Evolutionary conservation across 2,888 invertebrate genomes (phyloP), one percentile per base, ranked within the genome.

Genomic region (Allygus modestus): DNA sequence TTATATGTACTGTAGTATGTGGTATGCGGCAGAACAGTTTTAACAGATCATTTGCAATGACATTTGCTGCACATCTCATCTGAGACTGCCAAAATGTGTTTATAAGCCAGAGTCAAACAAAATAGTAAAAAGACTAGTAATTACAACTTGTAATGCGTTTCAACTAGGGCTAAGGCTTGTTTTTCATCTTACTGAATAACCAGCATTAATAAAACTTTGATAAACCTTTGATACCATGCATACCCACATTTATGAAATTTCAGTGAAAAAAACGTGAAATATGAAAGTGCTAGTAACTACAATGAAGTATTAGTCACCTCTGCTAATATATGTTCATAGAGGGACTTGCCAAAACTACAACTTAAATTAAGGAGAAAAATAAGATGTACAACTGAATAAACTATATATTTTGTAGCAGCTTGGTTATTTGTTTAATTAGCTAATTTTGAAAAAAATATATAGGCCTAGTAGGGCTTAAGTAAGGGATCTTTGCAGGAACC

Each of bases 281-380:
- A 9, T 54, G 17, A 46, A 54, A 54, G 20, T 54, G 20, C 20
- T 54, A 54, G 23, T 23, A 54, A 12, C 54, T 54, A 54, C 54
- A 54, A 1, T 46, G 17, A 46, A 46, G n/a, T n/a, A n/a, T 31
- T 51, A 77, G 77, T 77, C 77, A 77, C 77, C 77, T 77, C 77
- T 77, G 77, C 77, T 77, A 77, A 77, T 77, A 77, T 46, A 77
- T 77, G 46, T 77, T 77, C 77, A 77, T 77, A 77, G 77, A 77
- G 77, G 77, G 77, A 77, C 77, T 77, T 17, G 31, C 15, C 69
- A 69, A 33, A n/a, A 54, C 54, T 54, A 54, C 20, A 54, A 54
- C 54, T 23, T n/a, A 54, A 54, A 54, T n/a, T 7, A 54, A 23
- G 54, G 23, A 54, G 54, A 54, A 54, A 46, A 46, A 37, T 7